Percentiles rank a stretch among this genome's conserved stretches.
Conservation (phyloP, 2,888 invertebrate genomes). For the Morpho helenor region DNA sequence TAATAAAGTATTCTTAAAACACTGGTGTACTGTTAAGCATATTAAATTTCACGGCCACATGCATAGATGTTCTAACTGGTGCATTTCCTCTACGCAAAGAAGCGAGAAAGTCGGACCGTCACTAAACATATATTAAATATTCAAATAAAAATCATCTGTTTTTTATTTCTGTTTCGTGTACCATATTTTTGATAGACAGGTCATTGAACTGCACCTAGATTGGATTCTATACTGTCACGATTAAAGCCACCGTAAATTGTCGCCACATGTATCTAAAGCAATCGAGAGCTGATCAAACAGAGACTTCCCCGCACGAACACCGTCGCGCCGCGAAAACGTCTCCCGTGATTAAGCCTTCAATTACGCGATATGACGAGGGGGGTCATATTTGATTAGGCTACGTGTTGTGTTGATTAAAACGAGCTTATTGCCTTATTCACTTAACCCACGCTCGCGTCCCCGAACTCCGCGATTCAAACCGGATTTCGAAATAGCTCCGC, state of each 20-base stretch:
- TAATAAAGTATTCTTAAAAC: too few relatives aligned
- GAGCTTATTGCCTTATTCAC: slow-evolving; percentile 74
- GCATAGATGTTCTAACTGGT: too few relatives aligned
- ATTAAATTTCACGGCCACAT: too few relatives aligned
- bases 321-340: slow-evolving; percentile 52
- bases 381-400: slow-evolving; percentile 77
- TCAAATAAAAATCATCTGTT: too few relatives aligned
- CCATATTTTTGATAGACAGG: slow-evolving; percentile 3
- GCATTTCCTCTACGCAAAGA: too few relatives aligned
- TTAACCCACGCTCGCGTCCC: slow-evolving; percentile 44
- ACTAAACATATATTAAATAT: too few relatives aligned
- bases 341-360: slow-evolving; percentile 74
- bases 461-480: slow-evolving; percentile 38
- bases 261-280: slow-evolving; percentile 36
- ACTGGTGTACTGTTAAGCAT: too few relatives aligned
- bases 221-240: slow-evolving; percentile 16
- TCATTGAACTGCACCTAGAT: slow-evolving; percentile 7
- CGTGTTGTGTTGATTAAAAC: slow-evolving; percentile 76
- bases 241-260: slow-evolving; percentile 27
- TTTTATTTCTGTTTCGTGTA: too few relatives aligned
- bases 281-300: slow-evolving; percentile 67
- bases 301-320: slow-evolving; percentile 40
- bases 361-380: slow-evolving; percentile 72
- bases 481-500: slow-evolving; percentile 42
- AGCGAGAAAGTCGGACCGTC: too few relatives aligned